Percentiles rank a stretch among this genome's conserved stretches.
Evolutionary conservation across 2,797 vertebrate species (phyloP).

Genomic region (Sorex maritimensis): DNA sequence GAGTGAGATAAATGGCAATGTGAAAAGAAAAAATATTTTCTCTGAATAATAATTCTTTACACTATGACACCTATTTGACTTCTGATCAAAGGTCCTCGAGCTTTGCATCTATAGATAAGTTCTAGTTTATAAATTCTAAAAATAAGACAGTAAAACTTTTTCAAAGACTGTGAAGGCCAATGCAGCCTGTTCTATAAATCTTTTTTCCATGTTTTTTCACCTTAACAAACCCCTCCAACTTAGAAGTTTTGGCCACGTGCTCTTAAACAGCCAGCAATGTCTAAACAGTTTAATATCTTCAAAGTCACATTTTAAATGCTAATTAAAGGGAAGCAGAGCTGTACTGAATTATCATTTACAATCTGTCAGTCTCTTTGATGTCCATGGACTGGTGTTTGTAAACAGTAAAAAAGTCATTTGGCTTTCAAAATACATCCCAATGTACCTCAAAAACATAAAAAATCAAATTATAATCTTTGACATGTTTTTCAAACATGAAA

Average conservation of each 20-base stretch:
- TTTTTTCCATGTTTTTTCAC: slow-evolving; percentile 2
- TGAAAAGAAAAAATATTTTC: slow-evolving; percentile 67
- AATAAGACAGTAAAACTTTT: slow-evolving; percentile 46
- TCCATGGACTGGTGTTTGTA: slow-evolving; percentile 72
- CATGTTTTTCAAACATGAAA: slow-evolving; percentile 73
- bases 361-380: slow-evolving; percentile 78
- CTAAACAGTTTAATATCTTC: slow-evolving; percentile 59
- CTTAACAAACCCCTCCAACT: slow-evolving; percentile 32
- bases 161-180: slow-evolving; percentile 25
- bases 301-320: slow-evolving; percentile 78
- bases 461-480: slow-evolving; percentile 68
- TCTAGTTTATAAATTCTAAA: slow-evolving; percentile 72
- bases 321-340: slow-evolving; percentile 73
- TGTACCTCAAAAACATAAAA: slow-evolving; percentile 72
- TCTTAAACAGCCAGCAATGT: slow-evolving; percentile 41
- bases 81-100: slow-evolving; percentile 68
- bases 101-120: slow-evolving; percentile 68
- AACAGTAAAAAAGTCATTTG: slow-evolving; percentile 76
- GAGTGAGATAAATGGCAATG: slow-evolving; percentile 73
- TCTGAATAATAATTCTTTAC: slow-evolving; percentile 74
- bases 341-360: slow-evolving; percentile 76
- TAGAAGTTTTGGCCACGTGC: slow-evolving; percentile 36
- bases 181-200: slow-evolving; percentile 11
- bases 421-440: slow-evolving; percentile 78
- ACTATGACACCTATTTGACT: slow-evolving; percentile 66